Evolutionary conservation across 2,113 vertebrate species (phyloP).

Genomic region (Aramus guarauna): DNA sequence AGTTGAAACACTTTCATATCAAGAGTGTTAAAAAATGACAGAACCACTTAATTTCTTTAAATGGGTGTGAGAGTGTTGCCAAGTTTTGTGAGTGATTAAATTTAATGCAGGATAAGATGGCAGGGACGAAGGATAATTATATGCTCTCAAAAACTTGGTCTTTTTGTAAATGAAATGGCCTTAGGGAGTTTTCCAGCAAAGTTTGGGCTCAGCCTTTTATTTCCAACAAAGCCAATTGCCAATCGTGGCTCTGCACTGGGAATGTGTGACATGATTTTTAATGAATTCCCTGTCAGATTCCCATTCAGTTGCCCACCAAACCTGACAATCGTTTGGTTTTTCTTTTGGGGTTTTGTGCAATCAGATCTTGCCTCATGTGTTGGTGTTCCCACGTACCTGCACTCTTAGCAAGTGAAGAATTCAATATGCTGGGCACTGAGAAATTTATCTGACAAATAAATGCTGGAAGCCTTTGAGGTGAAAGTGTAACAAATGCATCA

Average conservation of each 20-base stretch:
- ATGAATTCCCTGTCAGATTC: not conserved
- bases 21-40: slow-evolving; percentile 50
- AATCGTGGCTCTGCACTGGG: not conserved
- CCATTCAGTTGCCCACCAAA: not conserved
- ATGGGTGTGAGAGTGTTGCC: slow-evolving; percentile 40
- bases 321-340: not conserved
- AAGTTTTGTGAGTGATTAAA: slow-evolving; percentile 61
- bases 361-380: not conserved
- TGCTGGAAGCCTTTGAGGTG: not conserved
- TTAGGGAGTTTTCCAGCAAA: slow-evolving; percentile 58
- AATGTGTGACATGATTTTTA: not conserved
- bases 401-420: not conserved
- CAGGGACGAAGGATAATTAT: slow-evolving; percentile 60
- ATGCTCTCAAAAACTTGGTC: slow-evolving; percentile 46
- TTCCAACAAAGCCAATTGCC: not conserved
- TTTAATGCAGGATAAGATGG: slow-evolving; percentile 54
- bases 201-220: slow-evolving; percentile 31
- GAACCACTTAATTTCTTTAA: slow-evolving; percentile 66
- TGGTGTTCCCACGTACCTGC: not conserved
- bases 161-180: slow-evolving; percentile 66
- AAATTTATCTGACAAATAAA: not conserved
- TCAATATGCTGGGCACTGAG: not conserved
- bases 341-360: not conserved
- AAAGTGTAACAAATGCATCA: not conserved
- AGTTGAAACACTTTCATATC: slow-evolving; percentile 57